Base-by-base conservation (phyloP, 2,888 invertebrate species). In the Scaptomyza caliginosa region DNA sequence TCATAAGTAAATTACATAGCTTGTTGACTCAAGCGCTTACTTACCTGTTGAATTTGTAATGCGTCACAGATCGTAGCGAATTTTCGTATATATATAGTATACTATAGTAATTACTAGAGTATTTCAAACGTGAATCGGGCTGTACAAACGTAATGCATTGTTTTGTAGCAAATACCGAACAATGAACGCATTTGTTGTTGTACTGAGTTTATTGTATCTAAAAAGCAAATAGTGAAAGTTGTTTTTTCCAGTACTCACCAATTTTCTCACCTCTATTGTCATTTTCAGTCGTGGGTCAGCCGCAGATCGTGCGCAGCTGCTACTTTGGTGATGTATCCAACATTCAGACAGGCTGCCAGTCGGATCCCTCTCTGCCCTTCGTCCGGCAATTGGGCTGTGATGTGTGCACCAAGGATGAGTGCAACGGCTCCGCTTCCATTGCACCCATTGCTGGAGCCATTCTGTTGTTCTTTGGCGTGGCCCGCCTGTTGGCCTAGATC, bases 401-500 rank as follows among this genome's bases (percentile, higher is more conserved):
- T 55, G 91, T 90, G 5, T 91, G 91, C 67, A 64, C 81, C 39
- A 80, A 80, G 48, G 81, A 90, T 45, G 81, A 88, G 59, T 91
- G 91, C 70, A 91, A 91, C 36, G 83, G 88, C 5, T 86, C 91
- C 28, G 30, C 77, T 10, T 63, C 81, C 32, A 39, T 82, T 36
- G 83, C 76, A 19, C 90, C 91, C 8, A 66, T 90, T 16, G 86
- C 81, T 11, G 70, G 77, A 2, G 83, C 85, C 26, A 78, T 90
- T 32, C 39, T 89, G 23, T 45, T 89, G 28, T 84, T 89, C 77
- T 86, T 90, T 50, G 87, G 75, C 10, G 49, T 88, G 57, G 88
- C 90, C 21, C 90, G 90, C 19, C 45, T 91, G 24, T 63, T 90
- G 60, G 87, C 90, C 66, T 90, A 90, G 89, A 81, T 67, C 74